phyloP scores from a whole-genome alignment of 2,888 invertebrate genomes.

The Fragum fragum region DNA sequence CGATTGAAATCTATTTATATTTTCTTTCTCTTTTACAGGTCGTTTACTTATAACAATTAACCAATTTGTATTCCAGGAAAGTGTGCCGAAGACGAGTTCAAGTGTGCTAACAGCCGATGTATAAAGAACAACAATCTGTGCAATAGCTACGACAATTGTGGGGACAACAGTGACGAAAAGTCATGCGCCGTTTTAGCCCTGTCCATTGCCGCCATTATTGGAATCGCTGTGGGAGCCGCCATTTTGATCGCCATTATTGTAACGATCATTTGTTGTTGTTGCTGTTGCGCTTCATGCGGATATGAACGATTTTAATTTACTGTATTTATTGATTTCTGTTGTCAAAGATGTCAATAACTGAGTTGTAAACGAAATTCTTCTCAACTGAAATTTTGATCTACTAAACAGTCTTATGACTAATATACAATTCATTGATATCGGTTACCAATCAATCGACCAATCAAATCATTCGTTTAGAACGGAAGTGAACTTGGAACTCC shows the following conservation, averaged over 20 bases:
- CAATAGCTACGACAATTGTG: slow-evolving; percentile 64
- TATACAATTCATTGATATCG: too few relatives aligned
- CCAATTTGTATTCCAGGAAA: slow-evolving; percentile 32
- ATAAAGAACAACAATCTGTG: slow-evolving; percentile 44
- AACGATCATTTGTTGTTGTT: slow-evolving; percentile 37
- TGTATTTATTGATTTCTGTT: too few relatives aligned
- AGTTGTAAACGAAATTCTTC: too few relatives aligned
- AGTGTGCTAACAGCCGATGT: slow-evolving; percentile 50
- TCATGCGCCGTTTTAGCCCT: slow-evolving; percentile 32
- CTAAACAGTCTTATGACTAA: too few relatives aligned
- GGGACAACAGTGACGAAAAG: slow-evolving; percentile 63
- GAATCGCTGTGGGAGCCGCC: slow-evolving; percentile 57
- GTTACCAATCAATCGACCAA: too few relatives aligned
- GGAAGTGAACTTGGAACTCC: too few relatives aligned
- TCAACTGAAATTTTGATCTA: too few relatives aligned
- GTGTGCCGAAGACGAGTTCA: slow-evolving; percentile 57
- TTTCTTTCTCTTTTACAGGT: too few relatives aligned
- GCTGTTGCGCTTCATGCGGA: slow-evolving; percentile 47
- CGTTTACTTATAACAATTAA: too few relatives aligned
- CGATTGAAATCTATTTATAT: too few relatives aligned
- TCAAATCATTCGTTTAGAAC: too few relatives aligned
- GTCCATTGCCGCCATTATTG: slow-evolving; percentile 58
- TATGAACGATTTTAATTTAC: slow-evolving; percentile 44
- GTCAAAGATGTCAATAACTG: too few relatives aligned
- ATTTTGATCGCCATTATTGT: slow-evolving; percentile 49